Base-by-base conservation (phyloP, 2,888 invertebrate genomes). In the Eustalomyia histrio region DNA sequence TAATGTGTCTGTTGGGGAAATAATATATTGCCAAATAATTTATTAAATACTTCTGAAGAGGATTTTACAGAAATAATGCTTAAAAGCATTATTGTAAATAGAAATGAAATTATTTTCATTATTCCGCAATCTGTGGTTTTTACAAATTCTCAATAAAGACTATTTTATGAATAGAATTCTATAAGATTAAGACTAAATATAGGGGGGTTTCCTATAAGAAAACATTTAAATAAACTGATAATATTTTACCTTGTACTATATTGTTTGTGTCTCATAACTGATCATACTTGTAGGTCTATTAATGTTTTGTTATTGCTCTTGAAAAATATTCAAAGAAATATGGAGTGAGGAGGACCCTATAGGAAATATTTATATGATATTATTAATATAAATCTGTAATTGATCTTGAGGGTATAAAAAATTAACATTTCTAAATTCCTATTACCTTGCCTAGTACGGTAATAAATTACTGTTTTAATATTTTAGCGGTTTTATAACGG, bases 221-320 rank as follows among this genome's bases (percentile, higher is more conserved):
- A 35, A 24, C 10, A 16, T 16, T 14, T 21, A 63, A 43, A 60
- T 43, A 4, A 39, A 39, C 29, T 71, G 76, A 81, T 78, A 74
- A 76, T 55, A 60, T 35, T 39, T 61, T 43, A 29, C 76, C 76
- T 81, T 74, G 81, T 61, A 52, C 65, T 69, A 64, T 60, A 69
- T 76, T 63, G 12, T 52, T 16, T 8, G 14, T 50, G 71, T 24
- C 35, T 57, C 29, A 33, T 72, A 35, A 39, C 43, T 64, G 53
- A 64, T 68, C 72, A 50, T 64, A 43, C 57, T n/a, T n/a, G n/a
- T n/a, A n/a, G n/a, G n/a, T n/a, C n/a, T n/a, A n/a, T n/a, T n/a
- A n/a, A n/a, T n/a, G n/a, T n/a, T n/a, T n/a, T n/a, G n/a, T n/a
- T n/a, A n/a, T n/a, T n/a, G n/a, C n/a, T n/a, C n/a, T n/a, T n/a